These are phyloP conservation scores for Bucco capensis DNA, from an alignment of 2,113 vertebrate genomes.

Conservation along the genomic window DNA sequence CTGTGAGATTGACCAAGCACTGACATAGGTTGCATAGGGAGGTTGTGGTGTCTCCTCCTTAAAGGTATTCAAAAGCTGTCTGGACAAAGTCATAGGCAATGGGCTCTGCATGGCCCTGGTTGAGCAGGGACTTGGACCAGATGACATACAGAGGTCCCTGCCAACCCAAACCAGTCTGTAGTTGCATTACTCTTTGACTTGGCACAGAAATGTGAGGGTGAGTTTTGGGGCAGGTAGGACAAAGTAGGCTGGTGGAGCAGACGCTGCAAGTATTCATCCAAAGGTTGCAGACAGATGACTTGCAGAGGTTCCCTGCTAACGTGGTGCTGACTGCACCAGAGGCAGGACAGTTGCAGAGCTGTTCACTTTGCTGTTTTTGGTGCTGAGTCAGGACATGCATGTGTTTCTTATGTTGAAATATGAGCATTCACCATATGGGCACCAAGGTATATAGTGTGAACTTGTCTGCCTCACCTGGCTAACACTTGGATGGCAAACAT, in stretches of 20 bases:
- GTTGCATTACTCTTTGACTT: not conserved
- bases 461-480: not conserved
- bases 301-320: not conserved
- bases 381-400: not conserved
- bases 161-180: not conserved
- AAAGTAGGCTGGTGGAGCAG: not conserved
- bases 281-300: not conserved
- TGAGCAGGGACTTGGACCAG: not conserved
- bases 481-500: not conserved
- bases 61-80: not conserved
- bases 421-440: not conserved
- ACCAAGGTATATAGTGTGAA: not conserved
- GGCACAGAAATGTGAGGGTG: not conserved
- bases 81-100: not conserved
- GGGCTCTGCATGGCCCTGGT: accelerated
- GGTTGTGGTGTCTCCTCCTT: not conserved
- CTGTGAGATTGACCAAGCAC: not conserved
- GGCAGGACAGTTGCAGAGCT: not conserved
- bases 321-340: not conserved
- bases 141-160: not conserved
- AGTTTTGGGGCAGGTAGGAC: not conserved
- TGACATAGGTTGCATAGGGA: not conserved
- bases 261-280: accelerated
- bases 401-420: accelerated
- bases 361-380: not conserved